Percentiles rank a stretch among this genome's conserved stretches.
phyloP scores from a whole-genome alignment of 2,797 vertebrate species.

The Galaxias olidus region DNA sequence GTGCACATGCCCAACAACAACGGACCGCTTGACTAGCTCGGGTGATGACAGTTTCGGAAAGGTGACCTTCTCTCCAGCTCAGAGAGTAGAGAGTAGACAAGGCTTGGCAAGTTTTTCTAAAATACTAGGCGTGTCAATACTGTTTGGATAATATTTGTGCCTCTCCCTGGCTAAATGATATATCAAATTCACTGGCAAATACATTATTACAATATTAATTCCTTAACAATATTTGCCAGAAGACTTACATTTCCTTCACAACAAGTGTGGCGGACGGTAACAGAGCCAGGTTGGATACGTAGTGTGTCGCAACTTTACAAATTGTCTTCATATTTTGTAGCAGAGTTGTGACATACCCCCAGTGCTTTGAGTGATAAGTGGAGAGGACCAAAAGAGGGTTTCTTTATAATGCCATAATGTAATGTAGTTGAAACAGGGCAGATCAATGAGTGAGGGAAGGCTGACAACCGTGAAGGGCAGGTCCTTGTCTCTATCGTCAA shows the following conservation, averaged over 20 bases:
- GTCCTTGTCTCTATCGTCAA: conserved; percentile 47
- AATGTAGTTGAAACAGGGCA: conserved; percentile 54
- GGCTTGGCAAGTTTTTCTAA: no score
- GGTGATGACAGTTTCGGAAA: conserved; percentile 1
- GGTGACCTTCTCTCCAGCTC: not conserved
- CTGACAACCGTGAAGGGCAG: conserved; percentile 62
- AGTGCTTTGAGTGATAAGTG: conserved; percentile 3
- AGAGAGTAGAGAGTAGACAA: no score
- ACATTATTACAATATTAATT: no score
- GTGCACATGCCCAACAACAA: conserved; percentile 21
- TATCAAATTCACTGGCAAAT: no score
- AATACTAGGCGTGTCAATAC: no score
- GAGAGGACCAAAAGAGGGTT: not conserved
- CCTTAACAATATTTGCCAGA: no score
- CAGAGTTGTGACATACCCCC: not conserved
- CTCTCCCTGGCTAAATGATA: no score
- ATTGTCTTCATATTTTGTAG: conserved; percentile 22
- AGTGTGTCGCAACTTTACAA: no score
- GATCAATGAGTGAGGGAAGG: conserved; percentile 43
- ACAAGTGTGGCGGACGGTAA: no score
- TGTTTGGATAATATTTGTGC: no score
- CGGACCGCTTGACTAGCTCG: conserved; percentile 5
- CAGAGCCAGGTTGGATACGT: no score
- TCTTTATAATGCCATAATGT: conserved; percentile 36
- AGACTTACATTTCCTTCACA: no score